These are phyloP conservation scores for Serripes groenlandicus DNA, from an alignment of 2,888 invertebrate species.

Conservation along the genomic window DNA sequence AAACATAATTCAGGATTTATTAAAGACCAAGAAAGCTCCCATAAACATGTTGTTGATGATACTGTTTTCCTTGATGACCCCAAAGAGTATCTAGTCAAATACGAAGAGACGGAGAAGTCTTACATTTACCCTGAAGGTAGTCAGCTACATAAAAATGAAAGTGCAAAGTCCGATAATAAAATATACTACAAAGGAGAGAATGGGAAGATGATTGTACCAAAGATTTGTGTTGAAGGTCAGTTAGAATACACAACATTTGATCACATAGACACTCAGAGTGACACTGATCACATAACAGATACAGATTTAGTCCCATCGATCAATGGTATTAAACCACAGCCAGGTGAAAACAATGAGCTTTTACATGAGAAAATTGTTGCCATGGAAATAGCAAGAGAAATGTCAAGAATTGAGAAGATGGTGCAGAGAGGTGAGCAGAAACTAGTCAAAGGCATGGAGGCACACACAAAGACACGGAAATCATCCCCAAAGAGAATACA, in stretches of 20 bases:
- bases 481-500: not conserved
- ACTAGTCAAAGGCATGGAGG: not conserved
- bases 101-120: not conserved
- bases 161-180: conserved; percentile 15
- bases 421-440: not conserved
- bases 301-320: not conserved
- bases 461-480: not conserved
- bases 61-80: not conserved
- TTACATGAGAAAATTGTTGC: conserved; percentile 55
- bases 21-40: not conserved
- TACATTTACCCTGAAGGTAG: not conserved
- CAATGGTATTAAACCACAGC: conserved; percentile 2
- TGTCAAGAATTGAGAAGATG: conserved; percentile 47
- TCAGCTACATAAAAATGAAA: not conserved
- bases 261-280: conserved; percentile 39
- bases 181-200: conserved; percentile 57
- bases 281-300: not conserved
- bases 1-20: not conserved
- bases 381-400: conserved; percentile 56
- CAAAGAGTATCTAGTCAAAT: not conserved
- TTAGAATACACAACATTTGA: conserved; percentile 54
- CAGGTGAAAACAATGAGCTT: not conserved
- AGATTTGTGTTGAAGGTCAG: conserved; percentile 57
- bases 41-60: not conserved
- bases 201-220: conserved; percentile 62